Evolutionary conservation across 2,797 vertebrate species (phyloP).

Genomic region (Phaenicophaeus curvirostris): DNA sequence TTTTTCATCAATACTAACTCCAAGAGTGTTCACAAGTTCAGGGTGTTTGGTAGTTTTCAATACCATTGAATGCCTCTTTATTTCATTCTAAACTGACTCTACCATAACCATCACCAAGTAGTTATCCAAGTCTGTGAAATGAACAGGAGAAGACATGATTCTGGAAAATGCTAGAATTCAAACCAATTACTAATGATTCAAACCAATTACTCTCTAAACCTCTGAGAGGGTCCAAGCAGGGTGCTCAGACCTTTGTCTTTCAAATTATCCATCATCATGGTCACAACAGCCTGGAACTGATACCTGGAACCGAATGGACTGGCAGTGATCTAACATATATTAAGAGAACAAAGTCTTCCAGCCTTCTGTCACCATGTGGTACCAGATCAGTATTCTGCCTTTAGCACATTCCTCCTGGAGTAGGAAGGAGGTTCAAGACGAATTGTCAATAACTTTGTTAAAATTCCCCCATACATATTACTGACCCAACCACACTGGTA

Average conservation of each 20-base stretch:
- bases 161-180: not conserved
- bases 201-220: not conserved
- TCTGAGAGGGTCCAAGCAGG: not conserved
- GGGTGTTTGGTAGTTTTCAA: not conserved
- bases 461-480: not conserved
- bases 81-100: not conserved
- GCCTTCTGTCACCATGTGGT: not conserved
- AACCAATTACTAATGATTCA: not conserved
- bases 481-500: not conserved
- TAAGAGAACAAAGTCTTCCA: not conserved
- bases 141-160: not conserved
- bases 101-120: not conserved
- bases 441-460: not conserved
- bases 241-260: not conserved
- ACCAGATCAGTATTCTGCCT: not conserved
- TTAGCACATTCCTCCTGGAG: not conserved
- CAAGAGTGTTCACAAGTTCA: no score
- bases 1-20: no score
- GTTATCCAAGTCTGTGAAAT: not conserved
- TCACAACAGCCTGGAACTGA: not conserved
- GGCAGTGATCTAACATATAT: not conserved
- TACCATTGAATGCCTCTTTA: not conserved
- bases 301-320: not conserved
- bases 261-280: not conserved
- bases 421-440: not conserved